Evolutionary conservation across 2,113 vertebrate species (phyloP).

Genomic region (Proterorhinus semilunaris): DNA sequence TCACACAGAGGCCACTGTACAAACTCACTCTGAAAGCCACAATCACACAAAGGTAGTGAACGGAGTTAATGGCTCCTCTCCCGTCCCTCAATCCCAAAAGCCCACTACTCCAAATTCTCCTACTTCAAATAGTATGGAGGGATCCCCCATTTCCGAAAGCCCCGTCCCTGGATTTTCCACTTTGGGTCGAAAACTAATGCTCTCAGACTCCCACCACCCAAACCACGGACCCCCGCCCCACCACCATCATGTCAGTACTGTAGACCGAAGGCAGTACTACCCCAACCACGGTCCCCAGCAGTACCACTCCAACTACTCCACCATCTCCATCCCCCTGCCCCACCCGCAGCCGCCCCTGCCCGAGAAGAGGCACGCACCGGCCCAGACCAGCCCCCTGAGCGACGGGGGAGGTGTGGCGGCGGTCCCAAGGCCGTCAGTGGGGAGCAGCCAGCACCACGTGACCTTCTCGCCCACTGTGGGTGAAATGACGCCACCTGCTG

Average conservation of each 20-base stretch:
- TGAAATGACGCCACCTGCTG: conserved; percentile 61
- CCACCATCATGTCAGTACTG: conserved; percentile 49
- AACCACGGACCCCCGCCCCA: conserved; percentile 44
- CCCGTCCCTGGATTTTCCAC: conserved; percentile 78
- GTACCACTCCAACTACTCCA: conserved; percentile 60
- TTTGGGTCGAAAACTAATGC: conserved; percentile 74
- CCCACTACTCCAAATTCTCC: conserved; percentile 32
- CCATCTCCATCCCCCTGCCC: conserved; percentile 64
- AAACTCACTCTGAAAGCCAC: conserved; percentile 39
- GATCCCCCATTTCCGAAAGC: conserved; percentile 71
- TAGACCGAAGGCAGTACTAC: conserved; percentile 59
- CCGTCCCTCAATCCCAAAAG: conserved; percentile 32
- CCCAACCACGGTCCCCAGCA: conserved; percentile 54
- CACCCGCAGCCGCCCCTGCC: conserved; percentile 82
- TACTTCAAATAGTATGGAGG: conserved; percentile 64
- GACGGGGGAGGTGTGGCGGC: conserved; percentile 37
- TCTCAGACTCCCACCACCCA: conserved; percentile 53
- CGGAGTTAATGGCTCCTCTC: conserved; percentile 36
- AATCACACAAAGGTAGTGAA: conserved; percentile 6
- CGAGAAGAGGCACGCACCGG: conserved; percentile 78
- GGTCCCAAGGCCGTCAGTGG: conserved; percentile 45
- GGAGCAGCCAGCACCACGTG: conserved; percentile 75
- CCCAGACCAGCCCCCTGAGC: conserved; percentile 52
- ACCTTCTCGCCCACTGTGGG: conserved; percentile 83
- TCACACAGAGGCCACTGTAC: conserved; percentile 39